phyloP scores from a whole-genome alignment of 2,888 invertebrate genomes.

The Cabera pusaria region DNA sequence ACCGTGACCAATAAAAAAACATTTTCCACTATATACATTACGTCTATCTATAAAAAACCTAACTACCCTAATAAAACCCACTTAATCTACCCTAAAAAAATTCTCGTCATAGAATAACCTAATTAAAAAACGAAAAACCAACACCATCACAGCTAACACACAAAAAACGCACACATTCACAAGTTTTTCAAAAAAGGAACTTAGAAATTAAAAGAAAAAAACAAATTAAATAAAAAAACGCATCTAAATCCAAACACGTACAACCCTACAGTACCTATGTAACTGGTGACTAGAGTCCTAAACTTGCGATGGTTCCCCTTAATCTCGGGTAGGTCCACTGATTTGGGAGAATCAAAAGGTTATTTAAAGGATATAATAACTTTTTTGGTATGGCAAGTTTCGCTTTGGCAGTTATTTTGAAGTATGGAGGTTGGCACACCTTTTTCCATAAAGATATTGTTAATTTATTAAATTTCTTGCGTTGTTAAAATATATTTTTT shows the following conservation, averaged over 20 bases:
- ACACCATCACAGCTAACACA: constrained; percentile 33
- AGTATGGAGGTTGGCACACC: too few relatives aligned
- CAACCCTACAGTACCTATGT: constrained; percentile 92
- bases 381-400: constrained; percentile 12
- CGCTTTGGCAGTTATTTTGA: constrained; percentile 12
- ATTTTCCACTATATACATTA: too few relatives aligned
- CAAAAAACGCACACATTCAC: constrained; percentile 37
- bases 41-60: too few relatives aligned
- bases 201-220: constrained; percentile 21
- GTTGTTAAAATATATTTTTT: too few relatives aligned
- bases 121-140: constrained; percentile 16
- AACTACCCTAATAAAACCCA: background rate
- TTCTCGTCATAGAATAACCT: too few relatives aligned
- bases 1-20: too few relatives aligned
- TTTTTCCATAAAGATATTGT: too few relatives aligned
- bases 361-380: constrained; percentile 23
- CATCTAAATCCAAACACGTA: constrained; percentile 31
- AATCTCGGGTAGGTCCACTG: constrained; percentile 99
- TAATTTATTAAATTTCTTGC: too few relatives aligned
- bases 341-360: constrained; percentile 35
- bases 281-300: constrained; percentile 99
- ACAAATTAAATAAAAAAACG: constrained; percentile 4
- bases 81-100: background rate
- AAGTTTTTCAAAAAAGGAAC: constrained; percentile 19
- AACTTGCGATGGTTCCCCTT: constrained; percentile 99